Evolutionary conservation across 2,113 vertebrate genomes (phyloP), one percentile per base, ranked within the genome.

Genomic region (Ammodytes dubius): DNA sequence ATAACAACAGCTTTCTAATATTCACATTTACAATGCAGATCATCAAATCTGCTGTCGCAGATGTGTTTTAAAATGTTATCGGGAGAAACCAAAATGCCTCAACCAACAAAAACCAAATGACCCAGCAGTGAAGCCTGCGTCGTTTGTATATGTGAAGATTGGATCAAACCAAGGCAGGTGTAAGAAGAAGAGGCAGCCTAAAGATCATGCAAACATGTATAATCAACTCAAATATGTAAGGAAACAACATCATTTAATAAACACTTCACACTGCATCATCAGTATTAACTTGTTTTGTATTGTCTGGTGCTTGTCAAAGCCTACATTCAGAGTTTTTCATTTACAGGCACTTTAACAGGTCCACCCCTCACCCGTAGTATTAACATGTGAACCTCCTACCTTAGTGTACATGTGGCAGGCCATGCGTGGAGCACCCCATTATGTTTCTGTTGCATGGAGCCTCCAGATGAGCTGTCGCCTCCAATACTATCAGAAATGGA

Each of bases 391-490:
- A 76, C 69, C 27, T 75, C 50, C n/a, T 27, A 12, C 47, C 63
- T 75, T 35, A 66, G 46, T 50, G 67, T 79, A 47, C 81, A 43
- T 82, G 80, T 61, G 83, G 17, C 17, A 61, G 74, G 49, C 49
- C 82, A 91, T 77, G 84, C 71, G 6, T 79, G 71, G 43, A 71
- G 75, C 53, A 64, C 80, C 79, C 77, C 80, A 86, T 90, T 86
- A 80, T 81, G 84, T 49, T 79, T 70, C 70, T 77, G n/a, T 79
- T 58, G 17, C 80, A 63, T 27, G 61, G 53, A 70, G 65, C 79
- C 63, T 84, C 37, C 43, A 90, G 86, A 89, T 88, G 86, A 95
- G 87, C 82, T 90, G 90, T 92, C 86, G 1, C 67, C 64, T 84
- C 60, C 68, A 90, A 91, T 92, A 68, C 79, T 70, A 77, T 88